Evolutionary conservation across 2,888 invertebrate species (phyloP).

Genomic region (Leptinotarsa tumamoca): DNA sequence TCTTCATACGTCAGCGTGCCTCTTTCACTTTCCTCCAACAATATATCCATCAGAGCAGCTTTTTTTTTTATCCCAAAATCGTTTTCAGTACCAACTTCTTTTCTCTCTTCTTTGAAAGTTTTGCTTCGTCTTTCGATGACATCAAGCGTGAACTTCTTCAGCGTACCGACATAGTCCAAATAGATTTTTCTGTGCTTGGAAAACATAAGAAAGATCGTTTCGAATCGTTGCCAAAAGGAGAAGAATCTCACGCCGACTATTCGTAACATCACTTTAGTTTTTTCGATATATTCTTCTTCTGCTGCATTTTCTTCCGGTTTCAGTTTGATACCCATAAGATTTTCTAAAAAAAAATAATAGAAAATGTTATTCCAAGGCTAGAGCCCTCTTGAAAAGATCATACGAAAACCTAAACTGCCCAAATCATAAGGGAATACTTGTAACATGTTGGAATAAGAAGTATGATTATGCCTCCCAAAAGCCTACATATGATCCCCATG

Average conservation of each 20-base stretch:
- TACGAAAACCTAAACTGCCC: no score
- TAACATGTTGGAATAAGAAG: no score
- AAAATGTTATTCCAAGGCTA: no score
- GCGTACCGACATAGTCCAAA: slow-evolving; percentile 12
- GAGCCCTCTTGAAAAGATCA: no score
- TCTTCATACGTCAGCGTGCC: slow-evolving; percentile 26
- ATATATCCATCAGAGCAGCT: slow-evolving; percentile 26
- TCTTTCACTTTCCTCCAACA: slow-evolving; percentile 15
- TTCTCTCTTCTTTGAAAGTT: slow-evolving; percentile 6
- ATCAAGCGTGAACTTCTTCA: slow-evolving; percentile 20
- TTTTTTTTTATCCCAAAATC: slow-evolving; percentile 18
- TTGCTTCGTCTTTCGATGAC: slow-evolving; percentile 23
- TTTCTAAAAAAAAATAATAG: slow-evolving; percentile 12
- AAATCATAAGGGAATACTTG: no score
- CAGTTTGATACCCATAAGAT: slow-evolving; percentile 21
- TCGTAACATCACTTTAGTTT: slow-evolving; percentile 20
- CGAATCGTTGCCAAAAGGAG: slow-evolving; percentile 23
- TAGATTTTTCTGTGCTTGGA: slow-evolving; percentile 22
- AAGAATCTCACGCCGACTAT: slow-evolving; percentile 27
- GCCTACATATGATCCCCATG: no score
- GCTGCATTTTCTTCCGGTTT: slow-evolving; percentile 18
- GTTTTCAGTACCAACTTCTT: slow-evolving; percentile 1
- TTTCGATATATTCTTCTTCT: slow-evolving; percentile 21
- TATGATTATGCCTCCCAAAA: no score
- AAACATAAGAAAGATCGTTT: slow-evolving; percentile 22